Conservation (phyloP, 2,113 vertebrate species). For the Pedetes capensis region DNA sequence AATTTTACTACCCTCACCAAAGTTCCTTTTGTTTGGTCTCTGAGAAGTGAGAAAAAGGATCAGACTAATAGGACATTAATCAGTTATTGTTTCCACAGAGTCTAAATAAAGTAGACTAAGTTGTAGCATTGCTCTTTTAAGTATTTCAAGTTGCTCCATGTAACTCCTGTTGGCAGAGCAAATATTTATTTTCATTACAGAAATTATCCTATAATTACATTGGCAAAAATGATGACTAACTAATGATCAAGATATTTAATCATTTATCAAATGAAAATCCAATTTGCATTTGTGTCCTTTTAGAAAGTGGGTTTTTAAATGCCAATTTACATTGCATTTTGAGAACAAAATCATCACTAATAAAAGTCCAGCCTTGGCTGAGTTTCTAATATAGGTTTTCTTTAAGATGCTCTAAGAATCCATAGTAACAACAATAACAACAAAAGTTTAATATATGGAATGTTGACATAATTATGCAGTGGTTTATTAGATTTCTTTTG, state of each 20-base stretch:
- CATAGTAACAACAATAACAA: constrained; percentile 17
- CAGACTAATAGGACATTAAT: not conserved
- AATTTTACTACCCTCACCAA: not conserved
- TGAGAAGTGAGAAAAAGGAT: not conserved
- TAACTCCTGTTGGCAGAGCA: not conserved
- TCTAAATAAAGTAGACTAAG: not conserved
- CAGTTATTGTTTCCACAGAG: not conserved
- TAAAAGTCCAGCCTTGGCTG: constrained; percentile 35
- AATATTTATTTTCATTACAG: constrained; percentile 52
- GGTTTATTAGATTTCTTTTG: not conserved
- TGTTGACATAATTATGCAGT: constrained; percentile 32
- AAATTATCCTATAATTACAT: constrained; percentile 54
- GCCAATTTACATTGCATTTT: not conserved
- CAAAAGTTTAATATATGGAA: not conserved
- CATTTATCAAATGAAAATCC: constrained; percentile 48
- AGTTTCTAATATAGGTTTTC: not conserved
- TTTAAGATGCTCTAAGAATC: constrained; percentile 56
- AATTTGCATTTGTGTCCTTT: not conserved
- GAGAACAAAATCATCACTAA: constrained; percentile 25
- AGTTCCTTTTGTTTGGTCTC: not conserved
- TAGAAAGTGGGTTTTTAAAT: constrained; percentile 48
- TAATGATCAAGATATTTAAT: constrained; percentile 58
- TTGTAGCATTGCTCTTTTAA: not conserved
- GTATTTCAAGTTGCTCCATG: not conserved
- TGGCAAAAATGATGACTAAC: constrained; percentile 56